These are phyloP conservation scores for Theropithecus gelada DNA, from an alignment of 2,113 vertebrate species.

Conservation along the genomic window DNA sequence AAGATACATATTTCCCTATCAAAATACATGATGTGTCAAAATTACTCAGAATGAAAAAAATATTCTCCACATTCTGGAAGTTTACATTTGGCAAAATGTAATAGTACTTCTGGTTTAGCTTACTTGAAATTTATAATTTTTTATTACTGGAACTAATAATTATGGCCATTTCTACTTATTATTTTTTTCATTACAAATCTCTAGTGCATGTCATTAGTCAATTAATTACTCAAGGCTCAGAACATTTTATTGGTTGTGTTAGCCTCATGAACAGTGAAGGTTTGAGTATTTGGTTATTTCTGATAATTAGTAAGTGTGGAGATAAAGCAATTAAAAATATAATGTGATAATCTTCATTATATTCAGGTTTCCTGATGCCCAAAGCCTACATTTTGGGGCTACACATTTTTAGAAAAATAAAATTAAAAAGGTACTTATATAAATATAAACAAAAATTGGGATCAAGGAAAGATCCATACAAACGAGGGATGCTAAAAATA, in stretches of 20 bases:
- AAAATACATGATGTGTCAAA: background rate
- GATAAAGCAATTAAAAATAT: background rate
- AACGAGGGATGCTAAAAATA: background rate
- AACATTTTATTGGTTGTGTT: background rate
- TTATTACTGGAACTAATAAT: slow-evolving; percentile 3
- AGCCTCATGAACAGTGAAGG: background rate
- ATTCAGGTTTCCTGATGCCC: background rate
- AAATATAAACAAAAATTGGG: background rate
- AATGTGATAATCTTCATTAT: background rate
- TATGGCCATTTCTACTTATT: background rate
- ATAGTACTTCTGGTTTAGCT: background rate
- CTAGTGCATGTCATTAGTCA: background rate
- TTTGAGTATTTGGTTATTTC: background rate
- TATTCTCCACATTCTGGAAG: background rate
- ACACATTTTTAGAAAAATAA: background rate
- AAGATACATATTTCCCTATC: background rate
- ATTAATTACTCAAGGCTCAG: background rate
- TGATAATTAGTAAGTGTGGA: background rate
- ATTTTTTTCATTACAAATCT: slow-evolving; percentile 5
- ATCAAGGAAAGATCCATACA: background rate
- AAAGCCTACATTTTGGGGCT: background rate
- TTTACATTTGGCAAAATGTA: slow-evolving; percentile 3
- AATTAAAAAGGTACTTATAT: background rate
- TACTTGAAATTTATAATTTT: background rate
- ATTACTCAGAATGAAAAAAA: background rate